Base-by-base conservation (phyloP, 2,888 invertebrate genomes). In the Carcina quercana region DNA sequence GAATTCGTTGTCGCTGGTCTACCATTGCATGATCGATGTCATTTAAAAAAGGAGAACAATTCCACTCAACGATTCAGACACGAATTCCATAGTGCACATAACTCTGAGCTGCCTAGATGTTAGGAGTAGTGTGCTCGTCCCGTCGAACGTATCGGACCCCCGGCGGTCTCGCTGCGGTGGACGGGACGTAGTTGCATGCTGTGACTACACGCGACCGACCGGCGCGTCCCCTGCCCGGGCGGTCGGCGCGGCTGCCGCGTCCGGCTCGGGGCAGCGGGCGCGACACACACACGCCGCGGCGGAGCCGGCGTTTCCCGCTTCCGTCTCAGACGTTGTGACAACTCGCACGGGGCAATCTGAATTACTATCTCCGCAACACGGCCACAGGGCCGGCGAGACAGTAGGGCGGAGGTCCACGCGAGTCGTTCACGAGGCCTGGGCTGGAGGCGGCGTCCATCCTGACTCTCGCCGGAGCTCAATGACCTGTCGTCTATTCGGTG, bases 281-380 rank as follows among this genome's bases (percentile, higher is more conserved):
- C 67, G 67, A 72, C 67, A 74, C 73, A 74, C 76, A 75, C 68
- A 64, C 57, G 62, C 32, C 73, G 82, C 72, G 73, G 73, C 78
- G 82, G 82, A 76, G 80, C 79, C 78, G 80, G 79, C 70, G 68
- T 64, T 69, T 65, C 65, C 65, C 64, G 60, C 59, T 56, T 66
- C 64, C 69, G 58, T 57, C 53, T 53, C 59, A 45, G 53, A 51
- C 50, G 51, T 53, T 51, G 53, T 54, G 50, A 42, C 43, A 45
- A 44, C 47, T 51, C 47, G 8, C 15, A 5, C 3, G 5, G 8
- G 8, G 10, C 3, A 13, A 5, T 25, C 13, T 7, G 4, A 15
- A 7, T 30, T n/a, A 12, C 11, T 8, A 2, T 13, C 26, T 19
- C 15, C n/a, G n/a, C n/a, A n/a, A n/a, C n/a, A n/a, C n/a, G n/a